These are phyloP conservation scores for Agapetus fuscipes DNA, from an alignment of 2,888 invertebrate species.

Conservation along the genomic window DNA sequence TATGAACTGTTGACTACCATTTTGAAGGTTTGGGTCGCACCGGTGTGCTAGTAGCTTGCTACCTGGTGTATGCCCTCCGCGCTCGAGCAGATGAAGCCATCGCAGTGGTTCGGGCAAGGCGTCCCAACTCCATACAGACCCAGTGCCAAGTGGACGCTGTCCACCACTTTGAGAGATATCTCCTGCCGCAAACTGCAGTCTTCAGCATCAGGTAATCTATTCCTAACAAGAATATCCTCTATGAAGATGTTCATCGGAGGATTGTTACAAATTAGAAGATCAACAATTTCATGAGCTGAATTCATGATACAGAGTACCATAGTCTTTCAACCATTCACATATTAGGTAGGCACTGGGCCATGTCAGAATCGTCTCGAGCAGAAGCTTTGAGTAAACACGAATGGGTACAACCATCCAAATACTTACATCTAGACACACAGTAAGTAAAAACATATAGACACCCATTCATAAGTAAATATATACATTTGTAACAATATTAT, in stretches of 20 bases:
- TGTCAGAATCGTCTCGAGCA: too few species aligned
- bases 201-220: slow-evolving; percentile 62
- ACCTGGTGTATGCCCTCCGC: slow-evolving; percentile 69
- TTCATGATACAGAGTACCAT: too few species aligned
- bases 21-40: slow-evolving; percentile 66
- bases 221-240: too few species aligned
- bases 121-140: slow-evolving; percentile 75
- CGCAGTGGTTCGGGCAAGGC: slow-evolving; percentile 62
- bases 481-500: too few species aligned
- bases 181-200: slow-evolving; percentile 65
- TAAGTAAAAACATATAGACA: too few species aligned
- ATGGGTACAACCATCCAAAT: too few species aligned
- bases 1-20: neutral
- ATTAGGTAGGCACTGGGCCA: slow-evolving; percentile 1
- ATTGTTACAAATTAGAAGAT: too few species aligned
- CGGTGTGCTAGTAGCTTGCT: slow-evolving; percentile 80
- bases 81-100: slow-evolving; percentile 73
- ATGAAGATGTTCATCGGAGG: too few species aligned
- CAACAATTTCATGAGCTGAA: too few species aligned
- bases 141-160: slow-evolving; percentile 72
- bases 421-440: too few species aligned
- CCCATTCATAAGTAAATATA: too few species aligned
- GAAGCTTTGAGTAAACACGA: too few species aligned
- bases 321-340: neutral
- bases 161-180: slow-evolving; percentile 70